phyloP scores from a whole-genome alignment of 2,113 vertebrate species.

The Amblyornis subalaris region DNA sequence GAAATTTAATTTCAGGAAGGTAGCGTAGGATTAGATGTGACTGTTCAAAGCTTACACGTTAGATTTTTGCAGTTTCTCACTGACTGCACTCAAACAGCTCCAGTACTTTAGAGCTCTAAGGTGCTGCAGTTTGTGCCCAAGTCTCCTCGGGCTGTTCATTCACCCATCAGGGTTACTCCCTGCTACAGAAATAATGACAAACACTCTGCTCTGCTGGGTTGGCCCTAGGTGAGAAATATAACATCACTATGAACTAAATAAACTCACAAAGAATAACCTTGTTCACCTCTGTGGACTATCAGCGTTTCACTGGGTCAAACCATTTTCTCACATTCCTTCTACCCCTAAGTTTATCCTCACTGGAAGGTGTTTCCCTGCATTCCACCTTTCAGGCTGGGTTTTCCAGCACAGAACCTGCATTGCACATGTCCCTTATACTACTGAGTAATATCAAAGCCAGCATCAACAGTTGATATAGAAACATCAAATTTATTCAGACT shows the following conservation, averaged over 20 bases:
- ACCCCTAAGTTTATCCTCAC: neutral
- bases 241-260: neutral
- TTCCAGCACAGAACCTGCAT: neutral
- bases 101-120: neutral
- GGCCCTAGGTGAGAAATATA: neutral
- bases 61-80: neutral
- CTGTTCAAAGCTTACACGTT: neutral
- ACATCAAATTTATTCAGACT: neutral
- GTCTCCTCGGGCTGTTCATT: neutral
- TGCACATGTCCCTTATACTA: rapidly evolving
- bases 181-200: neutral
- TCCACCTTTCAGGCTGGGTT: neutral
- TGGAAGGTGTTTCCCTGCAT: neutral
- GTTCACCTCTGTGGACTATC: neutral
- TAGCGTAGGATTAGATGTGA: neutral
- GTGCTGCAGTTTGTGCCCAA: neutral
- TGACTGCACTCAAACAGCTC: neutral
- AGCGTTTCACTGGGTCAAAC: neutral
- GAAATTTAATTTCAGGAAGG: neutral
- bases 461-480: neutral
- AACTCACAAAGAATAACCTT: neutral
- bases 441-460: neutral
- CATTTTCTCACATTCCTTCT: neutral
- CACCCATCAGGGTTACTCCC: neutral
- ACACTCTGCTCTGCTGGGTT: neutral